A percentile compares a stretch with the other conserved stretches of the same genome.
phyloP scores from a whole-genome alignment of 2,888 invertebrate species.

The Drosophila glabriapex region DNA sequence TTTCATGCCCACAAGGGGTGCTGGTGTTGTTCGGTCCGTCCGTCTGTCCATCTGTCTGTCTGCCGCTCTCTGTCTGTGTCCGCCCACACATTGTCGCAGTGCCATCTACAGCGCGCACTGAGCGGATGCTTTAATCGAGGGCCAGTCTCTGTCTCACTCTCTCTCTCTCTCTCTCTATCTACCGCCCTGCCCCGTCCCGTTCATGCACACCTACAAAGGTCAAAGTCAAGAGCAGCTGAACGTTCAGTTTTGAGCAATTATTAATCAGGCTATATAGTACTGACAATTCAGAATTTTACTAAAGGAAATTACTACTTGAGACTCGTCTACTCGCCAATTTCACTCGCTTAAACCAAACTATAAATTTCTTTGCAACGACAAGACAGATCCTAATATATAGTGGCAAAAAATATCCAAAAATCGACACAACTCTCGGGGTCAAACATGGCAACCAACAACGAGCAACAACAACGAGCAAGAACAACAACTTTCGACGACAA shows the following conservation, averaged over 20 bases:
- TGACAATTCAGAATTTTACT: constrained; percentile 28
- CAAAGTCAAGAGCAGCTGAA: constrained; percentile 71
- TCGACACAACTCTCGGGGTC: constrained; percentile 39
- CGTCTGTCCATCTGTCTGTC: constrained; percentile 11
- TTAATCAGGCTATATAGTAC: constrained; percentile 40
- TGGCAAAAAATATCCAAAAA: constrained; percentile 2
- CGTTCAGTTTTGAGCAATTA: constrained; percentile 48
- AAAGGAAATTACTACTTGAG: constrained; percentile 69
- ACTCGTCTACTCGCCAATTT: constrained; percentile 17
- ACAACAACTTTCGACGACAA: constrained; percentile 21
- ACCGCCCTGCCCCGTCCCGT: background rate
- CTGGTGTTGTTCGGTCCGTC: constrained; percentile 7
- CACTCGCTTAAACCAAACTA: constrained; percentile 33
- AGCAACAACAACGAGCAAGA: constrained; percentile 27
- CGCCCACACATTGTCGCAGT: constrained; percentile 49
- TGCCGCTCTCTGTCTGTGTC: constrained; percentile 19
- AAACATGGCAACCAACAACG: constrained; percentile 32
- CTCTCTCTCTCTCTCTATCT: too few relatives aligned
- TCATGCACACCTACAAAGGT: constrained; percentile 52
- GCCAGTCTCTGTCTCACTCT: background rate
- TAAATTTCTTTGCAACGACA: constrained; percentile 66
- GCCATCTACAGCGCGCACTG: constrained; percentile 10
- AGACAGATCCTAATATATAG: constrained; percentile 52
- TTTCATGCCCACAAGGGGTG: constrained; percentile 34
- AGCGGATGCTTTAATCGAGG: constrained; percentile 70